Evolutionary conservation across 2,113 vertebrate genomes (phyloP), one percentile per base, ranked within the genome.

Genomic region (Sciurus niger): DNA sequence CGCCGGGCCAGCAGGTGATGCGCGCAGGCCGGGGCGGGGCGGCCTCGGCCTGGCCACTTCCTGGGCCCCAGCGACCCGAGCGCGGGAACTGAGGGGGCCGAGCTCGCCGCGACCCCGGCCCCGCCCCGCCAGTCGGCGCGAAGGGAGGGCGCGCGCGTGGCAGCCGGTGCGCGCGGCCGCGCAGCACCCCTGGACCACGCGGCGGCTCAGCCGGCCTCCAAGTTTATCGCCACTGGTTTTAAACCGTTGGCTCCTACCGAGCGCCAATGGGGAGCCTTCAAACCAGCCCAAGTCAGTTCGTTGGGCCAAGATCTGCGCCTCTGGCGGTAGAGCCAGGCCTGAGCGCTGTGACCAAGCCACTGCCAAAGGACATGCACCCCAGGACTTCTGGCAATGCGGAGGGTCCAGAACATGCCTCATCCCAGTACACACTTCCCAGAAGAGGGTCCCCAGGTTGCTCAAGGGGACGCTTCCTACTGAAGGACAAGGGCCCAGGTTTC

Each of bases 1-100:
- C 95, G 90, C 89, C 40, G 2, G 48, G 95, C 84, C 76, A 8
- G 97, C 97, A 97, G 97, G 97, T 97, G 97, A 79, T 18, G 0
- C 67, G 93, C 78, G 86, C 90, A 51, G 51, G 63, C 37, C 85
- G 85, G 97, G 92, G 95, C 91, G 46, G 37, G 77, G 95, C 40
- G 40, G 40, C 40, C 40, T 40, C 40, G 40, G 40, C 40, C 40
- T 40, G 40, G 40, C 37, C 74, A 25, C 79, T 93, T 94, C 92
- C 90, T 63, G 76, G 78, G 79, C 34, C 67, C 30, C 51, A 48
- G 51, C 51, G 51, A 51, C 51, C 37, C 7, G 46, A 67, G 96
- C 89, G 86, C 72, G 67, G 70, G 92, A 55, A 48, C n/a, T 0
- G 30, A 18, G 73, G 37, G 79, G 55, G 55, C 68, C 13, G 32